Base-by-base conservation (phyloP, 2,113 vertebrate genomes). In the Peromyscus maniculatus region DNA sequence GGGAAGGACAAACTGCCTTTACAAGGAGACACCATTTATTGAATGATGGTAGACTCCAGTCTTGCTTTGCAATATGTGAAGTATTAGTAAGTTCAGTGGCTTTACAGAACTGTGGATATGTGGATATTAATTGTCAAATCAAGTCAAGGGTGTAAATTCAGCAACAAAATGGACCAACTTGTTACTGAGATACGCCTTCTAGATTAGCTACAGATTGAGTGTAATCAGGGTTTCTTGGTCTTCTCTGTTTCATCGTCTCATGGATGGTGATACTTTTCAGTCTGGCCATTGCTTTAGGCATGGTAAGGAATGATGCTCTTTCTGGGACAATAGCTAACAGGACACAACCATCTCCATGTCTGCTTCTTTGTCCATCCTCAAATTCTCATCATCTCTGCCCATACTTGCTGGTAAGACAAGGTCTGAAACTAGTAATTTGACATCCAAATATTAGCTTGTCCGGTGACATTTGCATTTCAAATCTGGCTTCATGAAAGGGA, bases 31-130 rank as follows among this genome's bases (percentile, higher is more conserved):
- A 22, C 6, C 16, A 43, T 87, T 95, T 90, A 90, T 72, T 72
- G 95, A 77, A 33, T 28, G 33, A 59, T 72, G 28, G 21, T 64
- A 66, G 89, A 87, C 80, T 96, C 22, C 10, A 89, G 55, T 13
- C 22, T 36, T 77, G 52, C 66, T 33, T 97, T 93, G 19, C 79
- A 91, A 57, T 91, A 74, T 28, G 33, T 78, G 64, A 94, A 93
- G 15, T 77, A 64, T 2, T 93, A 57, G 4, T n/a, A 67, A 94
- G 83, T 93, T 72, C 62, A 59, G 4, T 84, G 43, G 19, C 24
- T 64, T 62, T 39, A 84, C n/a, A 33, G 24, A 49, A 78, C 62
- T 21, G 19, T 94, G 24, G 2, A 15, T 78, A 9, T 7, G 57
- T 15, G 57, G 62, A 71, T 13, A 84, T 39, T 77, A 89, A 84